phyloP scores from a whole-genome alignment of 2,888 invertebrate species.

The Stegophylla sp. region DNA sequence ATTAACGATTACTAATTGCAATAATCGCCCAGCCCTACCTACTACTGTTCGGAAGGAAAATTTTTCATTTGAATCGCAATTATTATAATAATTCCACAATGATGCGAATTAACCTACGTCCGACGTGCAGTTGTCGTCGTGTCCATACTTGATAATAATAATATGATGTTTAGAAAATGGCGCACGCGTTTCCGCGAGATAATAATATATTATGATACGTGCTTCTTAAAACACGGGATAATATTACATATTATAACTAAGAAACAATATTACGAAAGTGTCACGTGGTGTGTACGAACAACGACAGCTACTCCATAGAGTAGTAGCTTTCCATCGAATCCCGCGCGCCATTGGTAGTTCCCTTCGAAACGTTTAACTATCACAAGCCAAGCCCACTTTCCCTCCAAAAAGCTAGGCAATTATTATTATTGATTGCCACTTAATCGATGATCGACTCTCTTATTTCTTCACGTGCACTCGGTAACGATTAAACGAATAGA shows the following conservation, averaged over 20 bases:
- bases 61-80: no score
- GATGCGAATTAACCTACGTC: no score
- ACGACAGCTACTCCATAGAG: background rate
- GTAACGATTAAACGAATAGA: background rate
- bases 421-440: background rate
- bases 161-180: background rate
- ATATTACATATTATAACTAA: no score
- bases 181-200: background rate
- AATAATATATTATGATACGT: no score
- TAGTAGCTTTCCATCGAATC: slow-evolving; percentile 27
- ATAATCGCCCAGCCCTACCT: no score
- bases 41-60: no score
- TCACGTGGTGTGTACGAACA: background rate
- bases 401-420: background rate
- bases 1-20: no score
- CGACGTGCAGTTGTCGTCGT: no score
- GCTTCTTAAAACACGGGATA: background rate
- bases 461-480: background rate
- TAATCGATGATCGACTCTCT: slow-evolving; percentile 2
- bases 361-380: background rate
- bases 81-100: no score
- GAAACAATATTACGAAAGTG: slow-evolving; percentile 21
- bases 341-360: slow-evolving; percentile 14
- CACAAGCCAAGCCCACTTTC: slow-evolving; percentile 34
- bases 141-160: no score